Evolutionary conservation across 1,140 invertebrate genomes (phyloP).

Genomic region (Popillia japonica): DNA sequence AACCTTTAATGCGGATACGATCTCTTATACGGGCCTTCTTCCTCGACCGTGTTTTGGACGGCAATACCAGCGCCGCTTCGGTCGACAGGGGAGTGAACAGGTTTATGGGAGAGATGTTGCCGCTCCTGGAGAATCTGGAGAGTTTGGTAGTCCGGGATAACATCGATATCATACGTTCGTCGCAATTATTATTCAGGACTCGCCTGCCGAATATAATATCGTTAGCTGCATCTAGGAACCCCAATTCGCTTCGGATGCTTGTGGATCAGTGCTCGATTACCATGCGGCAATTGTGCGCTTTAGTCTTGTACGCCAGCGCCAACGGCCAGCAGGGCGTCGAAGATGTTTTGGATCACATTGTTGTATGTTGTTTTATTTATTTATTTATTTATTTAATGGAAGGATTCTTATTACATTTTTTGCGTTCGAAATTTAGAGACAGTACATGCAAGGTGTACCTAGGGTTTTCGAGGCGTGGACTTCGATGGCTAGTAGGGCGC

Average conservation of each 20-base stretch:
- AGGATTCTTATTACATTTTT: constrained; percentile 34
- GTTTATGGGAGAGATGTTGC: constrained; percentile 54
- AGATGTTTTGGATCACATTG: constrained; percentile 50
- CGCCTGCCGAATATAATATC: constrained; percentile 52
- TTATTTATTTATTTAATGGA: neutral
- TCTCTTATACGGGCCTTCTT: constrained; percentile 63
- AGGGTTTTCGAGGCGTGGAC: constrained; percentile 55
- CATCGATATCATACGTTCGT: constrained; percentile 55
- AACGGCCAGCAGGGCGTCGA: constrained; percentile 54
- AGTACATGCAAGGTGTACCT: constrained; percentile 50
- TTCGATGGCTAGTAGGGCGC: constrained; percentile 48
- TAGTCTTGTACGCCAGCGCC: constrained; percentile 50
- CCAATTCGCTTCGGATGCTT: constrained; percentile 45
- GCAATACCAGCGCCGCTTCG: constrained; percentile 52
- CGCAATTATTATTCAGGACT: constrained; percentile 52
- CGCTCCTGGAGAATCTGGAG: constrained; percentile 52
- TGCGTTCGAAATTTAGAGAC: constrained; percentile 42
- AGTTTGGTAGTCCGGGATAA: constrained; percentile 49
- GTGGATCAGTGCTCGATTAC: constrained; percentile 47
- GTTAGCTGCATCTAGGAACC: constrained; percentile 47
- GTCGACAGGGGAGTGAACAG: constrained; percentile 54
- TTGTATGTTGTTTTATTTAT: constrained; percentile 47
- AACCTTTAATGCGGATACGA: constrained; percentile 54
- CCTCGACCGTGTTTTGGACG: constrained; percentile 60
- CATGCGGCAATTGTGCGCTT: constrained; percentile 49